Evolutionary conservation across 2,797 vertebrate genomes (phyloP).

Genomic region (Spinus olivaceus): DNA sequence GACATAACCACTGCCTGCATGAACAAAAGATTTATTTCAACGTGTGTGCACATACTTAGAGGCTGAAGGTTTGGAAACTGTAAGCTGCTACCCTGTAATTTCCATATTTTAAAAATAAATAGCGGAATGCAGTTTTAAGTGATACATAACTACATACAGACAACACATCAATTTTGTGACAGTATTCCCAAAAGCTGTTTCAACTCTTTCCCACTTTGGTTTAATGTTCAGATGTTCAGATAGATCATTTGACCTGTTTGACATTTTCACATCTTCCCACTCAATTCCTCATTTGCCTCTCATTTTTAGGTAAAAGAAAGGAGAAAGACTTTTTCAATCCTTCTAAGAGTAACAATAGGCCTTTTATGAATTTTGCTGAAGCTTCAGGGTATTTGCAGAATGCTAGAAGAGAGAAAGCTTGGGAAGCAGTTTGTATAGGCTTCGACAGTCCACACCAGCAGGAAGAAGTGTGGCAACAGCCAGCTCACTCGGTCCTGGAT

Average conservation of each 20-base stretch:
- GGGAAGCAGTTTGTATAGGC: background rate
- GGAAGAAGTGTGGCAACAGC: background rate
- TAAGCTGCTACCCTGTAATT: background rate
- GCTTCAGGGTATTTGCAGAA: background rate
- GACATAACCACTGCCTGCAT: background rate
- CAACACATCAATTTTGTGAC: background rate
- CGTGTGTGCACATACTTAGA: background rate
- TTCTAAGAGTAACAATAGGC: background rate
- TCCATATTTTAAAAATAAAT: slow-evolving; percentile 33
- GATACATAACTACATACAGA: background rate
- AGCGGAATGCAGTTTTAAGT: background rate
- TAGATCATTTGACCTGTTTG: background rate
- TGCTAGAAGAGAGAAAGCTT: background rate
- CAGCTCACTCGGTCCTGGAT: background rate
- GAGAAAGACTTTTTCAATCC: slow-evolving; percentile 2
- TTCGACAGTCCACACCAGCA: background rate
- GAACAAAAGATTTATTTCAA: background rate
- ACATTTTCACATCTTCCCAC: background rate
- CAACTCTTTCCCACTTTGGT: background rate
- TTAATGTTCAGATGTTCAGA: background rate
- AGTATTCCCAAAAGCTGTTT: background rate
- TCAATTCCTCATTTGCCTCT: background rate
- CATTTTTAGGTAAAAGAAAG: slow-evolving; percentile 18
- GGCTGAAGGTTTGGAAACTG: slow-evolving; percentile 17
- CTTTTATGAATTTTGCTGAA: slow-evolving; percentile 1